Base-by-base conservation (phyloP, 2,113 vertebrate species). In the Nannobrachium achirus region DNA sequence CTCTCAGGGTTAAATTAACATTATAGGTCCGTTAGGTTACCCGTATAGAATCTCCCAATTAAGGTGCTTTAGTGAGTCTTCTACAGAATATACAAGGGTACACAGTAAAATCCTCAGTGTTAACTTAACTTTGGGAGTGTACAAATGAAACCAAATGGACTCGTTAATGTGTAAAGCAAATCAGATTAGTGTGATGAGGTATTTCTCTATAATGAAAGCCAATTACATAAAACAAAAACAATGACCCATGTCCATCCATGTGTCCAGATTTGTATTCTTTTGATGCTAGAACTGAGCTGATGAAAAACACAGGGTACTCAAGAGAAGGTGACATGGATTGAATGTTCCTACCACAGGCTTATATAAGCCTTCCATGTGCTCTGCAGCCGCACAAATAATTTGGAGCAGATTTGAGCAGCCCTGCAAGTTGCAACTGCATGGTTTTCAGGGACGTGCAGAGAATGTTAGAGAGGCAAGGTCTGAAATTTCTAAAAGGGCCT, bases 351-450 rank as follows among this genome's bases (percentile, higher is more conserved):
- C 82, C 75, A 66, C 81, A 79, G 77, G 69, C 80, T 88, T 86
- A 78, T 80, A 87, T 89, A 91, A 92, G 76, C 39, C 76, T 85
- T 73, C 73, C 81, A 89, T 89, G 79, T 89, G 87, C 63, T 82
- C 60, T 69, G 66, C 83, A 91, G 91, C 78, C 88, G 74, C 69
- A 81, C 71, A 85, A 73, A 80, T 86, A 84, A 86, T 88, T 82
- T 57, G 72, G 77, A 86, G 74, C 87, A 85, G 75, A 82, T 74
- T 84, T 19, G 69, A 51, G 64, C 63, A 69, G 62, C 66, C 78
- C 69, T 83, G 66, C 80, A 77, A 60, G 70, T 5, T 33, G 25
- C 25, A 33, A 33, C 25, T 74, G 3, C 18, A 8, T 71, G 25
- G n/a, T n/a, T n/a, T n/a, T n/a, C n/a, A n/a, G n/a, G 44, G 55